Evolutionary conservation across 2,113 vertebrate species (phyloP), one percentile per base, ranked within the genome.

Genomic region (Recurvirostra avosetta): DNA sequence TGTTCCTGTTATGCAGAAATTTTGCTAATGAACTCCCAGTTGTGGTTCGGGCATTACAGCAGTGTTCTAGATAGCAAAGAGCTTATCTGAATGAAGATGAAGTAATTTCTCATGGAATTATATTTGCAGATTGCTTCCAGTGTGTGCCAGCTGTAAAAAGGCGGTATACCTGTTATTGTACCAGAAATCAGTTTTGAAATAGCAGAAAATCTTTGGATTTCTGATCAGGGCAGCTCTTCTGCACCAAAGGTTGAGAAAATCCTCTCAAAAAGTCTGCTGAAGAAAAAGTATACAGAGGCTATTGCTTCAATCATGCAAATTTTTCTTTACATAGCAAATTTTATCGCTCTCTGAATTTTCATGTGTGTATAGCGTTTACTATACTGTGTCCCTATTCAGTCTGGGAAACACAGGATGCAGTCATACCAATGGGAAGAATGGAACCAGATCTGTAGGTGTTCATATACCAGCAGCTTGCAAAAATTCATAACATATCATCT

Each of bases 21-120:
- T 55, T 83, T 83, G 91, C 75, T 96, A 92, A 94, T 92, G 55
- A 93, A 53, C 63, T 92, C 91, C 45, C 49, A 58, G 74, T 45
- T 25, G 6, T 83, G 40, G 36, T 63, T 88, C 2, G 2, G 63
- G 36, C 55, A 45, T 73, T 86, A 18, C 21, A 75, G 36, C 40
- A 50, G 19, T 32, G 36, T 71, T 95, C 67, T 79, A 36, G 53
- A 30, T 43, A 55, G 61, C 56, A 88, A 62, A 65, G 75, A 92
- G 40, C 63, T 79, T 47, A 56, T 86, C 45, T 86, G 58, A 73
- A 86, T 70, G 76, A 81, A 82, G 86, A 55, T 55, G 36, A 78
- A 92, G 70, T 63, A n/a, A 43, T 55, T 92, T 83, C 58, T 30
- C 15, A 3, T 56, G 34, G 47, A 88, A 76, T 79, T 86, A 11